These are phyloP conservation scores for Urocitellus parryii DNA, from an alignment of 2,113 vertebrate genomes.

Conservation along the genomic window DNA sequence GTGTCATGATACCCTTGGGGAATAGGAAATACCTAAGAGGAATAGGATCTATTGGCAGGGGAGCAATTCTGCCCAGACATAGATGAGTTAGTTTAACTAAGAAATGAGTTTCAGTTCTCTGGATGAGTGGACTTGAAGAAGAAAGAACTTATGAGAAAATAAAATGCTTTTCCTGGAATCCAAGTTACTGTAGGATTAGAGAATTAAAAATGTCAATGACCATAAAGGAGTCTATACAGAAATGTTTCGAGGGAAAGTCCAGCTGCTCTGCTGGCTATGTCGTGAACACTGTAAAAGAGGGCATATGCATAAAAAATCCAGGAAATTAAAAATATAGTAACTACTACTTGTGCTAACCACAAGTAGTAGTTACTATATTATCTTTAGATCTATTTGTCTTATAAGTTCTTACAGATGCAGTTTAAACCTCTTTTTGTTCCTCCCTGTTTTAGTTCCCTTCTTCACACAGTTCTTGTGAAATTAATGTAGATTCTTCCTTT, in stretches of 20 bases:
- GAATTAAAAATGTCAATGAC: background rate
- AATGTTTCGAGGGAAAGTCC: background rate
- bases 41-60: background rate
- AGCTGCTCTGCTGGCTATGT: background rate
- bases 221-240: background rate
- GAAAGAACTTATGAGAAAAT: slow-evolving; percentile 31
- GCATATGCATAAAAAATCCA: background rate
- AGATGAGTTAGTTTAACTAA: slow-evolving; percentile 43
- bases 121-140: background rate
- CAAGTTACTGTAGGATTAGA: background rate
- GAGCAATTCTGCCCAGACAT: background rate
- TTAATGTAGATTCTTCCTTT: background rate
- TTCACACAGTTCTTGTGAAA: background rate
- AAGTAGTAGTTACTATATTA: slow-evolving; percentile 26
- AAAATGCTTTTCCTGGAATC: slow-evolving; percentile 43
- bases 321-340: background rate
- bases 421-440: background rate
- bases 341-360: background rate
- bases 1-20: background rate
- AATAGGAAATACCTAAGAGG: slow-evolving; percentile 21
- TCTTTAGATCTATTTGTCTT: background rate
- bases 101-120: slow-evolving; percentile 53
- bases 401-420: background rate
- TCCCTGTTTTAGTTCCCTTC: background rate
- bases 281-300: background rate